phyloP scores from a whole-genome alignment of 2,888 invertebrate species.

The Antitype chi region DNA sequence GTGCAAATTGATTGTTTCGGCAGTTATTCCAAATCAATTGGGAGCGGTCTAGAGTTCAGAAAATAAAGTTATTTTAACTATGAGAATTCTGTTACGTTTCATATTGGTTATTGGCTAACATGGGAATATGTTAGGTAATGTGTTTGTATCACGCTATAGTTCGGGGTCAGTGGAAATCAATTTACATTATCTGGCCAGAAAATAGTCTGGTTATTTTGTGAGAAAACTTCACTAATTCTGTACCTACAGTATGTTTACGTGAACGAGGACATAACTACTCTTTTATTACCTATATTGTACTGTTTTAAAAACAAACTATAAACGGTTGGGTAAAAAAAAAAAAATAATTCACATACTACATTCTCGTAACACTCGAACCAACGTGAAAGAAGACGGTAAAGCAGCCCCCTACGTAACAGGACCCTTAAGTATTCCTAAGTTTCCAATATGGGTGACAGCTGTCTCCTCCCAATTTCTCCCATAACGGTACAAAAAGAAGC shows the following conservation, averaged over 20 bases:
- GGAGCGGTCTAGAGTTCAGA: conserved; percentile 22
- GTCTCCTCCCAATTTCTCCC: conserved; percentile 7
- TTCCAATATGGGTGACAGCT: conserved; percentile 6
- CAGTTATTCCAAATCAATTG: conserved; percentile 49
- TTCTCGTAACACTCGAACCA: background rate
- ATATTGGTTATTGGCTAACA: conserved; percentile 30
- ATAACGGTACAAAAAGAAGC: conserved; percentile 22
- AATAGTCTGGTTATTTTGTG: background rate
- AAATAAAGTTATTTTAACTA: conserved; percentile 46
- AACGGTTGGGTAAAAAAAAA: background rate
- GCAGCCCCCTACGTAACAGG: background rate
- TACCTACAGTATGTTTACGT: background rate
- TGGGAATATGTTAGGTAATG: conserved; percentile 37
- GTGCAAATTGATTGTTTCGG: conserved; percentile 60
- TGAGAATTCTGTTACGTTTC: conserved; percentile 54
- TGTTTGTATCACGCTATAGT: conserved; percentile 33
- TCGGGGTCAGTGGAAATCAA: background rate
- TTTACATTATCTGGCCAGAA: conserved; percentile 6
- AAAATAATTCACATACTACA: background rate
- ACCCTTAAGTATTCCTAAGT: background rate
- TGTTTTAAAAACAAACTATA: background rate
- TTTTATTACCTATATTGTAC: background rate
- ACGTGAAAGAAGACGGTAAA: background rate
- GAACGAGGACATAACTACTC: too few relatives aligned
- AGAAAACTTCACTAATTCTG: background rate